Evolutionary conservation across 2,113 vertebrate species (phyloP).

Genomic region (Salvator merianae): DNA sequence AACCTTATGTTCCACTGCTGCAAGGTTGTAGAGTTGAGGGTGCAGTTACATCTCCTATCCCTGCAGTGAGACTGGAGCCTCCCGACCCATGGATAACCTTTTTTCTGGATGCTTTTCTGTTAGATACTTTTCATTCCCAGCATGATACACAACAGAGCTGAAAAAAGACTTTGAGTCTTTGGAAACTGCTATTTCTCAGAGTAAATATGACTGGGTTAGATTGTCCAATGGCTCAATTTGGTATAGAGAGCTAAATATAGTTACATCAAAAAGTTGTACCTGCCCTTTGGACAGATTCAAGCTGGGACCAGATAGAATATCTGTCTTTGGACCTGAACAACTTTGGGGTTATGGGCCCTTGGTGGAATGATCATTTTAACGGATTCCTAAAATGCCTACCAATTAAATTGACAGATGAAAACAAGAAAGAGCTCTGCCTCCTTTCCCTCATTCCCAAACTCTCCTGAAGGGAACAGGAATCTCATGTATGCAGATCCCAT

Average conservation of each 20-base stretch:
- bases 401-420: too few species aligned
- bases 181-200: neutral
- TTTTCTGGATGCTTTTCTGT: too few species aligned
- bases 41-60: too few species aligned
- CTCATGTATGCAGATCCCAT: slow-evolving; percentile 43
- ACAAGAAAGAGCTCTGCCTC: neutral
- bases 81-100: too few species aligned
- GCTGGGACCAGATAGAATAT: neutral
- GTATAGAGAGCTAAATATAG: neutral
- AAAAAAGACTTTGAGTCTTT: neutral
- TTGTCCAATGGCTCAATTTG: neutral
- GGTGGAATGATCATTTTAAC: neutral
- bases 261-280: neutral
- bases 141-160: neutral
- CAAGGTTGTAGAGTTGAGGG: too few species aligned
- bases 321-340: neutral
- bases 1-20: too few species aligned
- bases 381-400: neutral
- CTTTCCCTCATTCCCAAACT: neutral
- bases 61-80: too few species aligned
- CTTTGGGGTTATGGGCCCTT: neutral
- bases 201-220: neutral
- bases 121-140: too few species aligned
- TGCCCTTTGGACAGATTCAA: neutral
- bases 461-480: neutral